A percentile compares a stretch with the other conserved stretches of the same genome.
phyloP scores from a whole-genome alignment of 1,140 invertebrate genomes.

The Triops longicaudatus region DNA sequence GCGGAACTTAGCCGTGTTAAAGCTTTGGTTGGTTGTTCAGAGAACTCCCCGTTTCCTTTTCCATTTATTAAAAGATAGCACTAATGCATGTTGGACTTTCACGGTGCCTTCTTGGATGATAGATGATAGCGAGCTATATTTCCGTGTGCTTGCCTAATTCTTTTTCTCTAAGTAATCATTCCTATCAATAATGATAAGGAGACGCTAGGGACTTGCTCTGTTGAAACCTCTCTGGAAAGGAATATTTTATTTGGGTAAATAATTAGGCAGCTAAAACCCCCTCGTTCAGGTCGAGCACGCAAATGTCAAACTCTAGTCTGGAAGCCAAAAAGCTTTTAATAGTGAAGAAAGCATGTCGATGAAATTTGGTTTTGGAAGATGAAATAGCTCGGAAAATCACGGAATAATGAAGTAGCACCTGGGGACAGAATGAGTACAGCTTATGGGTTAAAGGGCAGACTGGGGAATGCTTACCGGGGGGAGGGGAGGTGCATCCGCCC shows the following conservation, averaged over 20 bases:
- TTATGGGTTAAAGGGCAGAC: background rate
- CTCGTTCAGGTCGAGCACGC: too few relatives aligned
- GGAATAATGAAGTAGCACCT: conserved; percentile 15
- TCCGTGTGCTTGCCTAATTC: background rate
- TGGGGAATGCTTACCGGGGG: background rate
- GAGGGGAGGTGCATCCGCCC: background rate
- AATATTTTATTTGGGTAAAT: background rate
- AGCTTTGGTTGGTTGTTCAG: background rate
- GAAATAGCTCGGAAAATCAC: background rate
- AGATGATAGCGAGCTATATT: background rate
- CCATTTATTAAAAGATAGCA: too few relatives aligned
- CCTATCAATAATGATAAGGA: background rate
- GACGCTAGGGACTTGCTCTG: background rate
- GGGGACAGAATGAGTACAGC: background rate
- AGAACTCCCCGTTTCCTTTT: background rate
- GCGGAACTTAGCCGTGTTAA: too few relatives aligned
- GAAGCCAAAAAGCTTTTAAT: background rate
- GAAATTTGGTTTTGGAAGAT: background rate
- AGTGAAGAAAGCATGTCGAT: background rate
- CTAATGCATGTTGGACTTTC: too few relatives aligned
- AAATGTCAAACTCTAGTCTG: too few relatives aligned
- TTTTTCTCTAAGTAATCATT: background rate
- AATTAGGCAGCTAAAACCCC: background rate
- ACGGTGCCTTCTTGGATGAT: too few relatives aligned
- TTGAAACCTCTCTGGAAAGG: background rate